Evolutionary conservation across 1,140 invertebrate species (phyloP), one percentile per base, ranked within the genome.

Genomic region (Euwallacea similis): DNA sequence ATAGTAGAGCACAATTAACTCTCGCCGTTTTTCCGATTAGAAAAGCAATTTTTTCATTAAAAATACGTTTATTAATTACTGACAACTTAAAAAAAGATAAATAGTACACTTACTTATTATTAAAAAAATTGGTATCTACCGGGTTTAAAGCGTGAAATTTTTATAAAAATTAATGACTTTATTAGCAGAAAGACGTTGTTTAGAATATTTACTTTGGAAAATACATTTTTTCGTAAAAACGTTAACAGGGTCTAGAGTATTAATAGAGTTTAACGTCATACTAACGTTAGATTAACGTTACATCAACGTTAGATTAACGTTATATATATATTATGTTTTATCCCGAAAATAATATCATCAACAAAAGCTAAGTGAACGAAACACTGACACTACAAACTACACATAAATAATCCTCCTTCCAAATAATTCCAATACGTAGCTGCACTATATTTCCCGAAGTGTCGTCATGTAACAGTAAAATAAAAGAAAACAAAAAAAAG

Each of bases 61-160:
- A 67, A 67, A 67, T 58, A 67, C 54, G 42, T 67, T 67, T 69
- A 67, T 67, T 67, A 60, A 58, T 67, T 67, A 67, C 58, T 15
- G 54, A 67, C 59, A 67, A 67, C 42, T 67, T 67, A 67, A 67
- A 67, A 50, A 67, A 67, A 67, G 58, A 67, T 59, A 67, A 60
- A 67, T 53, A 53, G 13, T 65, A 65, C 47, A 65, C 33, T 54
- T 15, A 63, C 7, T 63, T 9, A 55, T 54, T 16, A 65, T 42
- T 54, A 65, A 65, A 55, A 13, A 7, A 62, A 42, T 53, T 46
- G 33, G 8, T 53, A 64, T 21, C 47, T 46, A 46, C 54, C 53
- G 47, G 43, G 6, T 65, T 53, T 65, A 21, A 67, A 67, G 54
- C 54, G 7, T 58, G 41, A 67, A 15, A 66, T 56, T 59, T 21